Evolutionary conservation across 2,797 vertebrate genomes (phyloP).

Genomic region (Tachyglossus aculeatus): DNA sequence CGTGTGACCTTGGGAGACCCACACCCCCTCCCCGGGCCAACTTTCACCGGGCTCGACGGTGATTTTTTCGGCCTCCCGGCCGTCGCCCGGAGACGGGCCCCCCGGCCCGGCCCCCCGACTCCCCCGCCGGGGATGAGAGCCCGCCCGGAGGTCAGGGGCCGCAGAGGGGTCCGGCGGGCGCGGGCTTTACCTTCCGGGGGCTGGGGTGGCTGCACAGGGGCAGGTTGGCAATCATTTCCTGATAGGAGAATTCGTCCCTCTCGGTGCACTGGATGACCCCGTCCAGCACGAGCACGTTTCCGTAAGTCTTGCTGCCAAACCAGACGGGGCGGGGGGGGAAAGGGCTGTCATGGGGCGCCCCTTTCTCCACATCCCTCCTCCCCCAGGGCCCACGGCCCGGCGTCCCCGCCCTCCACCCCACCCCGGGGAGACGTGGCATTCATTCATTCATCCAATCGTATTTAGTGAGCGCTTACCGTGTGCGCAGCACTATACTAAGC

Average conservation of each 20-base stretch:
- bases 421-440: too few species aligned
- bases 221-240: conserved; percentile 97
- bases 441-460: too few species aligned
- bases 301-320: conserved; percentile 89
- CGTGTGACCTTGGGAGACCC: too few species aligned
- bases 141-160: not conserved
- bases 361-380: too few species aligned
- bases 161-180: not conserved
- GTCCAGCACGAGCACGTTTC: conserved; percentile 93
- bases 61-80: too few species aligned
- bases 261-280: conserved; percentile 98
- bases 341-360: conserved; percentile 30
- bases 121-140: too few species aligned
- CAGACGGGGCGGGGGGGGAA: not conserved
- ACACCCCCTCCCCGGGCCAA: too few species aligned
- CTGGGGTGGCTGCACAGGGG: conserved; percentile 91
- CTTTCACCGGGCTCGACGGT: too few species aligned
- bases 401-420: too few species aligned
- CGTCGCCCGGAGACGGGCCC: conserved; percentile 1
- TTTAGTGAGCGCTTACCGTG: too few species aligned
- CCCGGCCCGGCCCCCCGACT: not conserved
- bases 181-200: conserved; percentile 86
- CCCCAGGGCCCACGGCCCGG: too few species aligned
- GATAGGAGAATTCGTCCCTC: conserved; percentile 96
- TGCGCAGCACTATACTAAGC: too few species aligned